Evolutionary conservation across 1,140 invertebrate genomes (phyloP).

Genomic region (Bombus pyrosoma): DNA sequence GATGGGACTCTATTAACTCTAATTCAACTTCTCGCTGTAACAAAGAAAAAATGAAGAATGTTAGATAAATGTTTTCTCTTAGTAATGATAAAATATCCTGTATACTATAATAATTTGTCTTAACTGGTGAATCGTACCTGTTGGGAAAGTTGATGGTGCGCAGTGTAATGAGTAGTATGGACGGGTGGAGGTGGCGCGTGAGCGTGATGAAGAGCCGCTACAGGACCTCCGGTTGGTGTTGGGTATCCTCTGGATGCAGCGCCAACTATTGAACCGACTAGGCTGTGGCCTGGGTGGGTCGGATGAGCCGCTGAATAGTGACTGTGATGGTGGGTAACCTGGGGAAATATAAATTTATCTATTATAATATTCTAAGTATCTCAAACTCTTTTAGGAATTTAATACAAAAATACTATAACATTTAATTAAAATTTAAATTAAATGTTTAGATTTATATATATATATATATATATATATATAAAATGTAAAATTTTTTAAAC

Average conservation of each 20-base stretch:
- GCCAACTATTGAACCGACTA: conserved; percentile 75
- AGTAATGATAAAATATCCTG: background rate
- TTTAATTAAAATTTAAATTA: background rate
- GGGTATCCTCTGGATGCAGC: conserved; percentile 77
- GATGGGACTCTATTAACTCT: conserved; percentile 77
- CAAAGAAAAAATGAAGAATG: background rate
- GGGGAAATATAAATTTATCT: background rate
- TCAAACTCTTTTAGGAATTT: background rate
- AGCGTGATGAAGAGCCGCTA: conserved; percentile 75
- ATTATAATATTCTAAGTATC: background rate
- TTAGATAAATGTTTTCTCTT: background rate
- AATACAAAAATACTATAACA: background rate
- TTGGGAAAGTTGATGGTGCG: conserved; percentile 79
- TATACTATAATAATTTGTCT: background rate
- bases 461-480: background rate
- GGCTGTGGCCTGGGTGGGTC: conserved; percentile 75
- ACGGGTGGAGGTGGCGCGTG: conserved; percentile 77
- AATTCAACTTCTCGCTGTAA: conserved; percentile 77
- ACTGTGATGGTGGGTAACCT: conserved; percentile 78
- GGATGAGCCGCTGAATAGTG: conserved; percentile 76
- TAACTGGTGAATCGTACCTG: conserved; percentile 68
- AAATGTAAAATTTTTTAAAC: background rate
- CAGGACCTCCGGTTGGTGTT: conserved; percentile 74
- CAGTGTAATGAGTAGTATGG: conserved; percentile 76
- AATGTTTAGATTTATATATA: no score